These are phyloP conservation scores for Meteorus cinctellus DNA, from an alignment of 2,888 invertebrate species.

Conservation along the genomic window DNA sequence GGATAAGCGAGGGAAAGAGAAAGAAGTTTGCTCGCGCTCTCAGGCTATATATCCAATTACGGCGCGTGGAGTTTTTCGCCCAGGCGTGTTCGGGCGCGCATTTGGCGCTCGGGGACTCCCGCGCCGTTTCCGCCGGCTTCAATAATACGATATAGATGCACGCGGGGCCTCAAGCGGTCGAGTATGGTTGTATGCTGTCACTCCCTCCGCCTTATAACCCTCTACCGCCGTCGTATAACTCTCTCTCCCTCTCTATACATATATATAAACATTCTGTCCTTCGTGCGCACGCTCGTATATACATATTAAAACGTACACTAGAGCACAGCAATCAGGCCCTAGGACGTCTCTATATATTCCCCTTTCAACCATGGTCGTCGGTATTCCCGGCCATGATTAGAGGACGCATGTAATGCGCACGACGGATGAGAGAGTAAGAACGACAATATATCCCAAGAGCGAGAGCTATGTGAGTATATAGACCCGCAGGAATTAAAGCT, in stretches of 20 bases:
- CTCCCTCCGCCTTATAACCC: conserved; percentile 38
- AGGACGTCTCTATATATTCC: conserved; percentile 65
- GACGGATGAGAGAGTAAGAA: conserved; percentile 42
- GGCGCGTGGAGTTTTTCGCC: conserved; percentile 57
- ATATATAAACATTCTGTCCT: conserved; percentile 13
- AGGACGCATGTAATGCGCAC: conserved; percentile 59
- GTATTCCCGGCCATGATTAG: conserved; percentile 67
- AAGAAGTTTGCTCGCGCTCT: conserved; percentile 2
- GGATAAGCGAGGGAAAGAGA: neutral
- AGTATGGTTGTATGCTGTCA: conserved; percentile 23
- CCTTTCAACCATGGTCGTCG: conserved; percentile 52
- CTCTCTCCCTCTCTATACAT: conserved; percentile 3
- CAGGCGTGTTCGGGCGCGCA: conserved; percentile 37
- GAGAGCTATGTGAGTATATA: conserved; percentile 31
- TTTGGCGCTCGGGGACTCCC: conserved; percentile 40
- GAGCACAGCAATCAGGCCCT: conserved; percentile 67
- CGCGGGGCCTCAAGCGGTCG: conserved; percentile 18
- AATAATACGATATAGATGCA: conserved; percentile 50
- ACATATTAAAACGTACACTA: conserved; percentile 47
- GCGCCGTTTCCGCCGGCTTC: conserved; percentile 53
- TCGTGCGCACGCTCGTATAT: neutral
- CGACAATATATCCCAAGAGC: conserved; percentile 9
- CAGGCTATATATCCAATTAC: conserved; percentile 51
- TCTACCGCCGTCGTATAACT: conserved; percentile 22
- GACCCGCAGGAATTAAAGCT: conserved; percentile 34